Evolutionary conservation across 2,797 vertebrate species (phyloP).

Genomic region (Artibeus lituratus): DNA sequence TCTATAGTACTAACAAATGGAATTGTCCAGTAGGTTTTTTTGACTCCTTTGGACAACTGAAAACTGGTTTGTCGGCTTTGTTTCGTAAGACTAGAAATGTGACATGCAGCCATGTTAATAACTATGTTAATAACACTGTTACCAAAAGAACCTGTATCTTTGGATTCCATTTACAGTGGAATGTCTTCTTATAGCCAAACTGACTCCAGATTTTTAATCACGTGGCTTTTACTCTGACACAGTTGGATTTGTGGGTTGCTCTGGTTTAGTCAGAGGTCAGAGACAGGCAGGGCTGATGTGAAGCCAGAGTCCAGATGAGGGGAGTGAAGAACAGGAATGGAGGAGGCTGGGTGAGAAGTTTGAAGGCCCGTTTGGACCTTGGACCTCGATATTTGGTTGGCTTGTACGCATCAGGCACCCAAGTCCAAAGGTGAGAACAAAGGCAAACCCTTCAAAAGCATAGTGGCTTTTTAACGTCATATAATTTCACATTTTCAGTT

Average conservation of each 20-base stretch:
- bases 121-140: neutral
- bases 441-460: neutral
- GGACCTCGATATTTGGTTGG: neutral
- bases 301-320: neutral
- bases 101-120: slow-evolving; percentile 24
- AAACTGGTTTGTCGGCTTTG: slow-evolving; percentile 43
- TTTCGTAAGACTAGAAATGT: neutral
- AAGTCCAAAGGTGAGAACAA: neutral
- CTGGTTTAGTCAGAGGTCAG: neutral
- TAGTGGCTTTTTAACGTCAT: neutral
- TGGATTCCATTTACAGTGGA: slow-evolving; percentile 25
- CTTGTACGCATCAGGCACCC: neutral
- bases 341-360: neutral
- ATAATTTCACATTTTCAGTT: neutral
- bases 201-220: slow-evolving; percentile 3
- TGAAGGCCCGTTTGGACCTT: neutral
- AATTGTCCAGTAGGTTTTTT: neutral
- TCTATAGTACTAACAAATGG: neutral
- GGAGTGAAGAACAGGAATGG: neutral
- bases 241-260: neutral
- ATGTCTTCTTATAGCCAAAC: slow-evolving; percentile 27
- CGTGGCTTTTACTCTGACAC: neutral
- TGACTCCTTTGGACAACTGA: neutral
- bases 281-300: neutral
- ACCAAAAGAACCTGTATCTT: slow-evolving; percentile 38